Evolutionary conservation across 2,888 invertebrate genomes (phyloP).

Genomic region (Phengaris alcon): DNA sequence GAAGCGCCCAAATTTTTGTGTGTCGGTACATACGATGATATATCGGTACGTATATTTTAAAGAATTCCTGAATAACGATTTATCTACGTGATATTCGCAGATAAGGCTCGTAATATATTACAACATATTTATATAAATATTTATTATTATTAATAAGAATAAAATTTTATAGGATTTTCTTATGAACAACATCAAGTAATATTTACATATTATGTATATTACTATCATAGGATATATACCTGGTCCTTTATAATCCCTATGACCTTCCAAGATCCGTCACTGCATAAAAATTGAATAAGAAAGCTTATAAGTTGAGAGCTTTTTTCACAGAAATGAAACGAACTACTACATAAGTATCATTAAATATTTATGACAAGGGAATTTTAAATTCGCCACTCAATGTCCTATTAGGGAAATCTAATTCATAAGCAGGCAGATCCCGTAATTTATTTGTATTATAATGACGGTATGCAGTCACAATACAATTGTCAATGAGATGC

Average conservation of each 20-base stretch:
- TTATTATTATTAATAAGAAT: background rate
- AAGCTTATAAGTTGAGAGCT: background rate
- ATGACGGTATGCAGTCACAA: no score
- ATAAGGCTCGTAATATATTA: conserved; percentile 17
- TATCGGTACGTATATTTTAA: background rate
- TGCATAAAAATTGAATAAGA: background rate
- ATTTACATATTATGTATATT: conserved; percentile 17
- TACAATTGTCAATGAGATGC: no score
- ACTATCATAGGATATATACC: conserved; percentile 24
- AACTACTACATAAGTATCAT: no score
- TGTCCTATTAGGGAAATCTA: no score
- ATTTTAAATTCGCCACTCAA: no score
- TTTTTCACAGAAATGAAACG: no score
- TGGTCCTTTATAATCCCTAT: conserved; percentile 26
- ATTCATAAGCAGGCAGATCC: no score
- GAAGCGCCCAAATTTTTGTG: background rate
- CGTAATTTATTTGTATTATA: no score
- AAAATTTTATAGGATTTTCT: conserved; percentile 6
- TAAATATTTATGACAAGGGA: no score
- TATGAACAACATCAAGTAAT: conserved; percentile 10
- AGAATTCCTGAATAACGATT: background rate
- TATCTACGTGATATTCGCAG: conserved; percentile 8
- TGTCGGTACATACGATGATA: background rate
- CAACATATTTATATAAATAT: background rate
- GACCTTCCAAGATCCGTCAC: conserved; percentile 4